These are phyloP conservation scores for Sylvilagus floridanus DNA, from an alignment of 2,797 vertebrate genomes.

Conservation along the genomic window DNA sequence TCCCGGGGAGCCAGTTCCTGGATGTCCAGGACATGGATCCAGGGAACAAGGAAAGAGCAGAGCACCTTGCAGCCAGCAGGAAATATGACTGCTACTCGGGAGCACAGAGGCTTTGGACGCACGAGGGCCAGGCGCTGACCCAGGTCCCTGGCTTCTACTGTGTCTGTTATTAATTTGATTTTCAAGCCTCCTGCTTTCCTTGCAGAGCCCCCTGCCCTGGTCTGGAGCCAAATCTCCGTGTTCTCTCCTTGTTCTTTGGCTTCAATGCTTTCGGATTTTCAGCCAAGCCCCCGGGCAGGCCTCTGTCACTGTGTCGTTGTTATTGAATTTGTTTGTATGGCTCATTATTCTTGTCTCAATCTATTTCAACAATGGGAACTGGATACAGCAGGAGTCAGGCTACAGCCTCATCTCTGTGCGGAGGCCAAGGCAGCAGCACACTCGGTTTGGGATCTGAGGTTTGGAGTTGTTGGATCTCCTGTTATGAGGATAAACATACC, in stretches of 20 bases:
- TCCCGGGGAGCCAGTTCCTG: background rate
- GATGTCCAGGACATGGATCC: background rate
- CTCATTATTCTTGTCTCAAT: background rate
- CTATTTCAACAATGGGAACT: background rate
- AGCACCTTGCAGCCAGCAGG: background rate
- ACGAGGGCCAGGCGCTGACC: background rate
- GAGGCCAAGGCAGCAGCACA: background rate
- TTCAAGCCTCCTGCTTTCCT: background rate
- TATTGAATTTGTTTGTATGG: background rate
- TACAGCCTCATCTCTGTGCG: background rate
- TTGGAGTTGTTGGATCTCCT: background rate
- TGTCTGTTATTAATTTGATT: background rate
- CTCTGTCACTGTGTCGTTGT: background rate
- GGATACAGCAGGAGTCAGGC: background rate
- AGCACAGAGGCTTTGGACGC: too few species aligned
- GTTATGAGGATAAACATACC: background rate
- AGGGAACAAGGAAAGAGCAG: background rate
- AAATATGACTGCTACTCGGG: accelerated
- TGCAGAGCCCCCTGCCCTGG: background rate
- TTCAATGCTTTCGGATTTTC: background rate
- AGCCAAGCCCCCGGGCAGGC: background rate
- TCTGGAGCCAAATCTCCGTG: background rate
- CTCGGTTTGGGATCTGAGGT: background rate
- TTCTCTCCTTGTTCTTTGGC: background rate
- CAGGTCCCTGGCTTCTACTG: background rate